These are phyloP conservation scores for Helobdella robusta DNA, from an alignment of 2,888 invertebrate species.

Conservation along the genomic window DNA sequence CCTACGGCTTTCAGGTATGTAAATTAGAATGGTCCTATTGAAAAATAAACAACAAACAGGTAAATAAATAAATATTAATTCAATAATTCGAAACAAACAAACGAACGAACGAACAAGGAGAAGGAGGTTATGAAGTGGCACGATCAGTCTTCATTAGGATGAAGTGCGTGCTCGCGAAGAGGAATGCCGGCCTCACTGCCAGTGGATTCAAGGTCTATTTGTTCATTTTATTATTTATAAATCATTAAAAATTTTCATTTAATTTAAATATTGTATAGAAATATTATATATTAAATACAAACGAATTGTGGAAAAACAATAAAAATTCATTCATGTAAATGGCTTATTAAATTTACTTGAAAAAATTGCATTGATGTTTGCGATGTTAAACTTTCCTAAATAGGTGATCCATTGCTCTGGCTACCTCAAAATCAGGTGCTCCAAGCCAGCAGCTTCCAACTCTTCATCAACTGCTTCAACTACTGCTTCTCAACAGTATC, in stretches of 20 bases:
- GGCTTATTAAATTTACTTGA: no score
- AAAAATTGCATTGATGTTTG: no score
- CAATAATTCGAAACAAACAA: no score
- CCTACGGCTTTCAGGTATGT: no score
- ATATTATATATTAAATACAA: not conserved
- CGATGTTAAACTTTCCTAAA: no score
- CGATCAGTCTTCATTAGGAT: constrained; percentile 11
- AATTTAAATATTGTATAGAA: not conserved
- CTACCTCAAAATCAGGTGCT: constrained; percentile 24
- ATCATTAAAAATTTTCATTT: not conserved
- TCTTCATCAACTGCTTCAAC: not conserved
- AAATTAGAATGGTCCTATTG: no score
- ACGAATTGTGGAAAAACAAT: not conserved
- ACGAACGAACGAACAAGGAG: no score
- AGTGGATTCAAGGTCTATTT: constrained; percentile 26
- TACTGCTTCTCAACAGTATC: no score
- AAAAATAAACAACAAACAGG: no score
- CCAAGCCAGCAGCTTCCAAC: no score
- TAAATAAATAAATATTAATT: no score
- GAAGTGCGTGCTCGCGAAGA: constrained; percentile 29
- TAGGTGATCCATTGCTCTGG: constrained; percentile 29
- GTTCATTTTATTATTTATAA: not conserved
- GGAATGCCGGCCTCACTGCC: constrained; percentile 27
- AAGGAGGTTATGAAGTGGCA: constrained; percentile 9
- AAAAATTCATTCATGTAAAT: not conserved